Conservation (phyloP, 2,113 vertebrate species). For the Eclectus roratus region DNA sequence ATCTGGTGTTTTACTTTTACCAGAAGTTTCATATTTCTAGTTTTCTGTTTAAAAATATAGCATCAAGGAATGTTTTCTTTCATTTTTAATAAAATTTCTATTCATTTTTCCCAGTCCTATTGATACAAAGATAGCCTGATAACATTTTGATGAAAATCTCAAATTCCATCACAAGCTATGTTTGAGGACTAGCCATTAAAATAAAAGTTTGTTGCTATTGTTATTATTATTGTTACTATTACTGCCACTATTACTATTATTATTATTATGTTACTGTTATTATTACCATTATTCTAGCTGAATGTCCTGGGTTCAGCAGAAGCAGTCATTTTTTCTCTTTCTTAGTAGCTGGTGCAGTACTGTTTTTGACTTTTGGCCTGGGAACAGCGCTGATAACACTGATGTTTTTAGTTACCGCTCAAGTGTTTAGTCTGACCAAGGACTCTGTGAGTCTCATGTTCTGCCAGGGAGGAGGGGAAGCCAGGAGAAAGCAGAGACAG, state of each 20-base stretch:
- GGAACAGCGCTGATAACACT: no score
- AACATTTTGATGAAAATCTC: background rate
- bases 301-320: no score
- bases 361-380: no score
- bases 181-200: background rate
- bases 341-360: no score
- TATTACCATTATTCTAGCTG: background rate
- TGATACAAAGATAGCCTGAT: background rate
- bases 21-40: background rate
- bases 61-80: background rate
- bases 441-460: no score
- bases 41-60: background rate
- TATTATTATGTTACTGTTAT: background rate
- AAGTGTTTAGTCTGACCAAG: no score
- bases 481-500: no score
- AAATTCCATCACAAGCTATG: background rate
- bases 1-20: background rate
- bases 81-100: background rate
- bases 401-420: no score
- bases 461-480: no score
- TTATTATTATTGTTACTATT: background rate
- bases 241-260: background rate
- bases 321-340: no score
- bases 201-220: background rate
- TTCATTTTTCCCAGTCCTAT: background rate